Evolutionary conservation across 2,113 vertebrate species (phyloP).

Genomic region (Paramisgurnus dabryanus): DNA sequence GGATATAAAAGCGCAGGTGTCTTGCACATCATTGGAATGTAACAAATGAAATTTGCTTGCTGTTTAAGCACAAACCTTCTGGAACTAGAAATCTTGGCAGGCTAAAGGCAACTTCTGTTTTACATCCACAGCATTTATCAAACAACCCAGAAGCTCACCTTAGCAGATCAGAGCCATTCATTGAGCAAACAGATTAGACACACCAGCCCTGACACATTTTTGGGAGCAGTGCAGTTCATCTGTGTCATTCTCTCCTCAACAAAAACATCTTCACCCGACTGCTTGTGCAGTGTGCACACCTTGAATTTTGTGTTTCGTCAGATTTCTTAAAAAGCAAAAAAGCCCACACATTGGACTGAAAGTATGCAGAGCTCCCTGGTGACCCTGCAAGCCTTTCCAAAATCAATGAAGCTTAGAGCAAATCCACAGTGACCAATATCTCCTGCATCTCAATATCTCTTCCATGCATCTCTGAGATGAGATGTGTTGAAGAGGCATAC

Average conservation of each 20-base stretch:
- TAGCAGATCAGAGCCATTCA: conserved; percentile 1
- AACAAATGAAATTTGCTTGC: neutral
- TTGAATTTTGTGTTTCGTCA: neutral
- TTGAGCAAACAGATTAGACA: conserved; percentile 1
- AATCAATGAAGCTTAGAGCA: neutral
- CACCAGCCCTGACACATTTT: neutral
- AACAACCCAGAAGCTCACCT: neutral
- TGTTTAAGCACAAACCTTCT: neutral
- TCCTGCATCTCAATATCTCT: neutral
- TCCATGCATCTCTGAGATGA: neutral
- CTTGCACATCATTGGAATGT: neutral
- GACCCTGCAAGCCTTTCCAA: neutral
- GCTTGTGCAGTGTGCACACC: neutral
- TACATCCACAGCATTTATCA: neutral
- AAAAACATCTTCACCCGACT: conserved; percentile 4
- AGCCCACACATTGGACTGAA: neutral
- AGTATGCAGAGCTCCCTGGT: neutral
- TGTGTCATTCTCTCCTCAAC: neutral
- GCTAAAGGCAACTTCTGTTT: neutral
- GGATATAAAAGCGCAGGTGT: conserved; percentile 21
- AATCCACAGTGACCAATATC: neutral
- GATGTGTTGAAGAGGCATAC: neutral
- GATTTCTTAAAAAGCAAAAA: neutral
- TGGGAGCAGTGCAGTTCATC: neutral
- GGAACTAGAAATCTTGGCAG: conserved; percentile 18